Evolutionary conservation across 2,888 invertebrate genomes (phyloP), one percentile per base, ranked within the genome.

Genomic region (Perithous albicinctus): DNA sequence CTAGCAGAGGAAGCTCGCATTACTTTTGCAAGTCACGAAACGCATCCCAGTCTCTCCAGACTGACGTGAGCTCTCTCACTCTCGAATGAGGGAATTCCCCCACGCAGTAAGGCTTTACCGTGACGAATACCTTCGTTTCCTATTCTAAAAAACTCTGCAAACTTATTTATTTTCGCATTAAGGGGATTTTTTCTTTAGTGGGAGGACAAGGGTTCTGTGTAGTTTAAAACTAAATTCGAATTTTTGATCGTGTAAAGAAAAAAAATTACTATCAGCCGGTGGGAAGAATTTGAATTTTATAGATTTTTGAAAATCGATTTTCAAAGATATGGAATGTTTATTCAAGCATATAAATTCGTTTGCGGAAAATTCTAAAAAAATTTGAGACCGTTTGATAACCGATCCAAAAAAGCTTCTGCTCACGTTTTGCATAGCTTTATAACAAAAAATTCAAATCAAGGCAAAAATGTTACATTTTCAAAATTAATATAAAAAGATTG

Each of bases 1-100:
- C 41, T n/a, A n/a, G 18, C 38, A 7, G 48, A 26, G 29, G 43
- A 66, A 75, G 75, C 72, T 82, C 46, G 61, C 72, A 79, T 82
- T 76, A 75, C 70, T 67, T 64, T 72, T 75, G 67, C 82, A 67
- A 79, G 78, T 82, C 82, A 82, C 82, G 76, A 69, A 82, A 79
- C 72, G 82, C 35, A 74, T 74, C 74, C n/a, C 41, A 56, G 64
- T 29, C 35, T 35, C 23, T 69, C 23, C 32, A 29, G n/a, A 61
- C 32, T 66, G 64, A 18, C 70, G 26, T 4, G 70, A 66, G 54
- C 26, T 32, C 54, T 7, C 35, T 43, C 23, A 61, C 54, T 7
- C 35, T 43, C 23, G 66, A 66, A 70, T 32, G 59, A 64, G 59
- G 41, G 12, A 67, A 70, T 70, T 69, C 76, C 67, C 63, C 38